Evolutionary conservation across 64 coral and sea anemone species (phyloP).

Genomic region (Dendrophyllia cribrosa): DNA sequence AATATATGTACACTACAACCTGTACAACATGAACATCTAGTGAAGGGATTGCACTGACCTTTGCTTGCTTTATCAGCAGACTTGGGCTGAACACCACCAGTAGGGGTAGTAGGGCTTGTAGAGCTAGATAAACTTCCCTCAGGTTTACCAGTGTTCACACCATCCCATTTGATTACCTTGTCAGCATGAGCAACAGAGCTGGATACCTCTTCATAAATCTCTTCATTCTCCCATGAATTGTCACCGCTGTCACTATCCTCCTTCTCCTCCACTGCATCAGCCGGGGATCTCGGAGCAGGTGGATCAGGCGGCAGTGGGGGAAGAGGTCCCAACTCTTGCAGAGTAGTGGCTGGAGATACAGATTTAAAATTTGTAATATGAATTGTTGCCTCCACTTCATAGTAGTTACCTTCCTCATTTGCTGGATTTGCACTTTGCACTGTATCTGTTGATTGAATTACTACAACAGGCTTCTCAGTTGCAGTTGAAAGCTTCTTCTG

Average conservation of each 20-base stretch:
- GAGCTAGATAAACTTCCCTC: not conserved
- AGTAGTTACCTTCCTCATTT: slow-evolving; percentile 64
- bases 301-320: slow-evolving; percentile 58
- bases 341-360: slow-evolving; percentile 11
- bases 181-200: slow-evolving; percentile 44
- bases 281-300: slow-evolving; percentile 36
- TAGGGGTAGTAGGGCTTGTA: not conserved
- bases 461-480: not conserved
- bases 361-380: not conserved
- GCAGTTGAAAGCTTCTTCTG: not conserved
- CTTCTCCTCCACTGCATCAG: slow-evolving; percentile 21
- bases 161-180: slow-evolving; percentile 38
- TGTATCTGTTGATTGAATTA: not conserved
- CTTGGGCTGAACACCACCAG: not conserved
- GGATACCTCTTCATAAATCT: slow-evolving; percentile 84
- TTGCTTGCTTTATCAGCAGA: slow-evolving; percentile 3
- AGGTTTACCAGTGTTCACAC: not conserved
- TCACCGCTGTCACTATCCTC: slow-evolving; percentile 15
- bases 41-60: not conserved
- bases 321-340: slow-evolving; percentile 30
- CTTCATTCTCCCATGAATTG: slow-evolving; percentile 64
- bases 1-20: too few species aligned
- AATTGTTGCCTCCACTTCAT: slow-evolving; percentile 54
- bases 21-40: too few species aligned
- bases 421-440: not conserved